Conservation (phyloP, 2,888 invertebrate species). For the Caenorhabditis plicata region DNA sequence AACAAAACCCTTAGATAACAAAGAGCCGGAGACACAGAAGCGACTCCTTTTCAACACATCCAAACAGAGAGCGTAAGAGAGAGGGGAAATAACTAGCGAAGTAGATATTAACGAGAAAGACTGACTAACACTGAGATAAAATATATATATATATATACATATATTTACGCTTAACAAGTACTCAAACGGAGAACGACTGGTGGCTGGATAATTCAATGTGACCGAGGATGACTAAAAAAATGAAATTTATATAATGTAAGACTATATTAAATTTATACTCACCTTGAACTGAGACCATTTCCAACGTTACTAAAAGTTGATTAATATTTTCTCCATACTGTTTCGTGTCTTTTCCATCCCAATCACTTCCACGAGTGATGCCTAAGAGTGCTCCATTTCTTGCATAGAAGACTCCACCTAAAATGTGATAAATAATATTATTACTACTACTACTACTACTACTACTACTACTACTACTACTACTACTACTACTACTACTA, state of each 20-base stretch:
- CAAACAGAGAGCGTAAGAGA: conserved; percentile 8
- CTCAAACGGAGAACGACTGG: conserved; percentile 29
- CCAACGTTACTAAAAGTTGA: too few relatives aligned
- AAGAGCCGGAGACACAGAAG: conserved; percentile 2
- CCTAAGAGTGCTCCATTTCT: conserved; percentile 20
- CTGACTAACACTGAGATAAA: too few relatives aligned
- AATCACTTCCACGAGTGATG: conserved; percentile 26
- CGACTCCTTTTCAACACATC: conserved; percentile 2
- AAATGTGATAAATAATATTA: conserved; percentile 17
- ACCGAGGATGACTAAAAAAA: conserved; percentile 24
- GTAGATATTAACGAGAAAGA: conserved; percentile 4
- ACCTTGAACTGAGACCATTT: conserved; percentile 28
- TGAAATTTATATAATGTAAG: conserved; percentile 15
- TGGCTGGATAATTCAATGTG: conserved; percentile 23
- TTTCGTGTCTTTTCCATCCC: conserved; percentile 22
- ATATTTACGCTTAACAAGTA: too few relatives aligned
- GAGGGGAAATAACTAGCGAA: conserved; percentile 8
- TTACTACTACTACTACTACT: conserved; percentile 13
- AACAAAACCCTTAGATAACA: not conserved
- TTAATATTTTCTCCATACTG: conserved; percentile 23
- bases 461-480: conserved; percentile 18
- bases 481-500: conserved; percentile 13
- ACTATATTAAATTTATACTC: conserved; percentile 15
- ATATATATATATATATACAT: too few relatives aligned
- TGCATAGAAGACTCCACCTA: conserved; percentile 25